Base-by-base conservation (phyloP, 2,888 invertebrate species). In the Vesta saturnalis region DNA sequence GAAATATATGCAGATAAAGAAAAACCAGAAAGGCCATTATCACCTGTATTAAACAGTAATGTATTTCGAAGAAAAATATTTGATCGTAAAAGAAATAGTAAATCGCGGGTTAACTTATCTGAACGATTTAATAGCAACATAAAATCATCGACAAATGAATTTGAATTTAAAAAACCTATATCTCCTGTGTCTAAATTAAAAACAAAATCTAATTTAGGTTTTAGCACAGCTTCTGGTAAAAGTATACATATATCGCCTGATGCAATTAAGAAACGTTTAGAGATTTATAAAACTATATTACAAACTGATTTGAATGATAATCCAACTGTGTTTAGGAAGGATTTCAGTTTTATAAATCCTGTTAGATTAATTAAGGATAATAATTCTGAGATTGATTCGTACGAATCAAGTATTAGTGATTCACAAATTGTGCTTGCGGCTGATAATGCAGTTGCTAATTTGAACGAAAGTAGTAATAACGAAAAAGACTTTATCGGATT, bases 181-280 rank as follows among this genome's bases (percentile, higher is more conserved):
- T 74, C 74, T 35, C 72, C 73, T 8, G 12, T 19, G 30, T 39
- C 39, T 2, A 61, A 66, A 39, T 30, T 2, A 19, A 18, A 21
- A 10, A 61, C 60, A 57, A 10, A 21, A 1, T 8, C 19, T 49
- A 12, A 2, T 35, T 22, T 19, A 73, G 80, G 80, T 16, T 84
- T 84, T 67, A 76, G 80, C 76, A 85, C 83, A 12, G 83, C 83
- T 14, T 81, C 74, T 72, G 83, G 84, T 52, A 60, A 47, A 35
- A 60, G 8, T 6, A 16, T 49, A 15, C 14, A 5, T 15, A 43
- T 18, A 6, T 1, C 10, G 6, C 21, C 35, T 22, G 39, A 61
- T 52, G 8, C 14, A 46, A 43, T 58, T 55, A 56, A 30, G 52
- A 3, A 55, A 43, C 22, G 35, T 47, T 30, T 35, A 56, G 22